Percentiles rank a stretch among this genome's conserved stretches.
Evolutionary conservation across 2,888 invertebrate species (phyloP).

Genomic region (Bibio marci): DNA sequence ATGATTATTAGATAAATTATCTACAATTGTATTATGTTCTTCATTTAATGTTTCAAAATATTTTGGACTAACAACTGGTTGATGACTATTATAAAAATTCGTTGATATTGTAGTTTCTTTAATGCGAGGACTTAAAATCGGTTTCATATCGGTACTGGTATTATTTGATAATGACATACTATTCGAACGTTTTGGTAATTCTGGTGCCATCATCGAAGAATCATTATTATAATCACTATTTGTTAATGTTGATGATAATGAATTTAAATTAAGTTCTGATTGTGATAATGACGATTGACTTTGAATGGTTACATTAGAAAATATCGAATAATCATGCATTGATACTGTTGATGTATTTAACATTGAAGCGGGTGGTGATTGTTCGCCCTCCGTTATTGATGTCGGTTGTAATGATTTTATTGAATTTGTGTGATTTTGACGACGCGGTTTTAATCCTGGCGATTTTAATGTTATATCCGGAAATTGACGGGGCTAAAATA

Average conservation of each 20-base stretch:
- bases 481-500: conserved; percentile 57
- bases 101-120: background rate
- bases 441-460: conserved; percentile 65
- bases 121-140: conserved; percentile 6
- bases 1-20: no score
- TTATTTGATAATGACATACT: conserved; percentile 12
- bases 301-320: conserved; percentile 25
- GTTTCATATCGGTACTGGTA: conserved; percentile 1
- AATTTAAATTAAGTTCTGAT: conserved; percentile 9
- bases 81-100: background rate
- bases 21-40: conserved; percentile 1
- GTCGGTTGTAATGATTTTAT: conserved; percentile 14
- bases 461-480: conserved; percentile 74
- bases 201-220: conserved; percentile 8
- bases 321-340: conserved; percentile 21
- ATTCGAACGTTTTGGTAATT: conserved; percentile 14
- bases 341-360: conserved; percentile 11
- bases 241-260: conserved; percentile 5
- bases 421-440: conserved; percentile 26
- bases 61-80: conserved; percentile 8
- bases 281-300: conserved; percentile 14
- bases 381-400: conserved; percentile 14
- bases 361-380: conserved; percentile 11
- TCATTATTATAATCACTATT: no score
- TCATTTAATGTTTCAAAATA: conserved; percentile 6